Percentiles rank a stretch among this genome's conserved stretches.
Conservation (phyloP, 2,888 invertebrate genomes). For the Brachylomia viminalis region DNA sequence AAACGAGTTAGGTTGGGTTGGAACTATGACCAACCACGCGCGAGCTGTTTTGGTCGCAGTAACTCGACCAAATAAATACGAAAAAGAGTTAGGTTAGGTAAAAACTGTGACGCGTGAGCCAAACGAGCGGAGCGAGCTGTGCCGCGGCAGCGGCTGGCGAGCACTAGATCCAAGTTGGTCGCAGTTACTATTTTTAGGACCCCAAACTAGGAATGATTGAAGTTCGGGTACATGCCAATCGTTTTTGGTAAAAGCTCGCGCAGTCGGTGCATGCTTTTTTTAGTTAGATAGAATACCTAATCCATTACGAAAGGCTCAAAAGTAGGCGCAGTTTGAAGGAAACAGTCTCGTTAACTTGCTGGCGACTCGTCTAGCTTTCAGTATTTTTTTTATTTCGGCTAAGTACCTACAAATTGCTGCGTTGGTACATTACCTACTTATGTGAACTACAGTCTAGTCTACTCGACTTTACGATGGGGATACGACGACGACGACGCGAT, state of each 20-base stretch:
- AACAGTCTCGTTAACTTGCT: neutral
- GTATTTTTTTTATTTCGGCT: too few relatives aligned
- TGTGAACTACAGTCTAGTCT: neutral
- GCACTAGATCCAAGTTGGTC: too few relatives aligned
- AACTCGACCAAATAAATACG: too few relatives aligned
- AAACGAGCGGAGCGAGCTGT: too few relatives aligned
- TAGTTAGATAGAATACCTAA: neutral
- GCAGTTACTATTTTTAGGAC: neutral
- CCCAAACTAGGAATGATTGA: neutral
- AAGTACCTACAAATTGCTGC: neutral
- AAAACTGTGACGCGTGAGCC: neutral
- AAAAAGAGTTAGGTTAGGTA: neutral
- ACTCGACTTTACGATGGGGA: neutral
- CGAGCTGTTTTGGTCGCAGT: too few relatives aligned
- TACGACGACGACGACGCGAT: neutral
- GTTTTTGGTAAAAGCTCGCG: neutral
- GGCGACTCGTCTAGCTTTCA: too few relatives aligned
- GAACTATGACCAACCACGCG: too few relatives aligned
- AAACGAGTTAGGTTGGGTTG: neutral
- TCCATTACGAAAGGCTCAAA: neutral
- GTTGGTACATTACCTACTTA: neutral
- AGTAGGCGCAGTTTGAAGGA: too few relatives aligned
- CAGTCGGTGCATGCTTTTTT: neutral
- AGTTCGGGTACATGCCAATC: neutral
- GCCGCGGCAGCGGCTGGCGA: too few relatives aligned